phyloP scores from a whole-genome alignment of 1,140 invertebrate species.

The Cydia splendana region DNA sequence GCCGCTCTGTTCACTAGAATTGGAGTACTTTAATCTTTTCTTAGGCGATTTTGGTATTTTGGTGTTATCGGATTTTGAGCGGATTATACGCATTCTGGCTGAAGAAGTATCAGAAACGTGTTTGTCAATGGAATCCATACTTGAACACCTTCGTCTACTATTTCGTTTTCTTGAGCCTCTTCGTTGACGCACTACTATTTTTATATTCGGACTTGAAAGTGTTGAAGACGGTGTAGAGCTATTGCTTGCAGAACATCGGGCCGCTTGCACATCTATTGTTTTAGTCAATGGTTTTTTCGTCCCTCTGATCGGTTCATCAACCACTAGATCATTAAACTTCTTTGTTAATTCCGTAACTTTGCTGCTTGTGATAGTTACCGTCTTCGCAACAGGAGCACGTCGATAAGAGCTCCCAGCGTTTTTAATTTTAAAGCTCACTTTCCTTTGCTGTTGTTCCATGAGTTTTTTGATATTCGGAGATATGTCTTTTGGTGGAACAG shows the following conservation, averaged over 20 bases:
- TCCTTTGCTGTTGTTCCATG: constrained; percentile 66
- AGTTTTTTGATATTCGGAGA: constrained; percentile 58
- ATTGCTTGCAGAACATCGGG: constrained; percentile 60
- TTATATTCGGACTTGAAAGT: constrained; percentile 74
- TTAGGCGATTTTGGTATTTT: constrained; percentile 69
- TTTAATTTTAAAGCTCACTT: constrained; percentile 79
- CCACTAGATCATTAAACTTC: constrained; percentile 80
- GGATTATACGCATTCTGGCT: constrained; percentile 65
- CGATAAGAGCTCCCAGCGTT: constrained; percentile 64
- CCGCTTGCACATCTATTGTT: constrained; percentile 65
- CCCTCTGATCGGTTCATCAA: constrained; percentile 61
- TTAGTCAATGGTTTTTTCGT: constrained; percentile 66
- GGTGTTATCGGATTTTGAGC: constrained; percentile 75
- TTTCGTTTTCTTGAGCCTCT: constrained; percentile 65
- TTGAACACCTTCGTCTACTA: constrained; percentile 71
- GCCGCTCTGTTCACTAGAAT: constrained; percentile 67
- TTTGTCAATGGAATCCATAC: constrained; percentile 75
- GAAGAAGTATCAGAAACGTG: constrained; percentile 56
- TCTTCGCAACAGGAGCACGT: constrained; percentile 65
- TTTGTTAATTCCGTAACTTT: constrained; percentile 80
- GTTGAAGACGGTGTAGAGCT: constrained; percentile 73
- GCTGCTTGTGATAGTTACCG: constrained; percentile 75
- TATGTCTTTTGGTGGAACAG: constrained; percentile 44
- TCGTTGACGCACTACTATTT: constrained; percentile 72
- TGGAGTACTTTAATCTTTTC: constrained; percentile 63